phyloP scores from a whole-genome alignment of 2,888 invertebrate genomes.

The Lamellibrachia satsuma region DNA sequence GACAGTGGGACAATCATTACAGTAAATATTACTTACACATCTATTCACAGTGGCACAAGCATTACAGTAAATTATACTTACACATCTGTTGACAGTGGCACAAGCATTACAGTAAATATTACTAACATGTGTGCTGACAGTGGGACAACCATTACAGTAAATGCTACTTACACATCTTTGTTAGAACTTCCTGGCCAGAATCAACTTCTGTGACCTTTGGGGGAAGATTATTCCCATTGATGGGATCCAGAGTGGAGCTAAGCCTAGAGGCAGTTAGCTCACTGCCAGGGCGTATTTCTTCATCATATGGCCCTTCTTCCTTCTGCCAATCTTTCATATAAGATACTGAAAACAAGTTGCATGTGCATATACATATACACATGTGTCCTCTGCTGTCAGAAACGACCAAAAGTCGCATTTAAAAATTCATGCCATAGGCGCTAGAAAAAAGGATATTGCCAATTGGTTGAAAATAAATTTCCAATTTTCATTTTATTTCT shows the following conservation, averaged over 20 bases:
- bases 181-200: background rate
- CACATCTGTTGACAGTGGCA: background rate
- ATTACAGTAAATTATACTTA: background rate
- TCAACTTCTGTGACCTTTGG: background rate
- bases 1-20: no score
- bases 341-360: background rate
- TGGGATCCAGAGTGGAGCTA: conserved; percentile 31
- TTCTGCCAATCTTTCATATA: background rate
- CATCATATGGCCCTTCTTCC: conserved; percentile 23
- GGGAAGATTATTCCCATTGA: background rate
- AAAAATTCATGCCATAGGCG: no score
- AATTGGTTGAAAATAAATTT: no score
- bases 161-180: background rate
- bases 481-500: no score
- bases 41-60: background rate
- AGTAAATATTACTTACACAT: no score
- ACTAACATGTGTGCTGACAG: no score
- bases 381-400: background rate
- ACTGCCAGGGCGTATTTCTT: background rate
- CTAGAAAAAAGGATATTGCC: no score
- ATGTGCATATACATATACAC: background rate
- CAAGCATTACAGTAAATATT: background rate
- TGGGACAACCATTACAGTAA: background rate
- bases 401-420: no score
- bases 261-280: conserved; percentile 22